A percentile compares a stretch with the other conserved stretches of the same genome.
These are phyloP conservation scores for Ennomos fuscantarius DNA, from an alignment of 2,888 invertebrate species.

Conservation along the genomic window DNA sequence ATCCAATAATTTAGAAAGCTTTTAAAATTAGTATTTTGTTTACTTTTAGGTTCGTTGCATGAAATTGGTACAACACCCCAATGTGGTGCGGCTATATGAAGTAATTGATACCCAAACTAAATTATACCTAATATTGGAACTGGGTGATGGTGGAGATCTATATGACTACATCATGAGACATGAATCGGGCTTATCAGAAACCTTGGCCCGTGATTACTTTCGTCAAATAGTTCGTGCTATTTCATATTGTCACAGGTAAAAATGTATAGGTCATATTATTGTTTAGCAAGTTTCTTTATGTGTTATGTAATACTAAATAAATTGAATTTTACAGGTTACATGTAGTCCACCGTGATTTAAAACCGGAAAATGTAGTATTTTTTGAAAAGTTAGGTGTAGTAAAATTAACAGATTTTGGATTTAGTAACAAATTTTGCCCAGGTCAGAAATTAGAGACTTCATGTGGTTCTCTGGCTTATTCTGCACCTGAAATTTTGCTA, in stretches of 20 bases:
- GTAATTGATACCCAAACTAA: conserved; percentile 99
- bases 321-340: conserved; percentile 77
- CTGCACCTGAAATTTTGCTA: conserved; percentile 98
- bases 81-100: conserved; percentile 99
- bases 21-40: not conserved
- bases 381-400: conserved; percentile 98
- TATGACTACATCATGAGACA: conserved; percentile 99
- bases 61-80: conserved; percentile 99
- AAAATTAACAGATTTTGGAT: conserved; percentile 99
- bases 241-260: conserved; percentile 96
- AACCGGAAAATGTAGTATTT: conserved; percentile 99
- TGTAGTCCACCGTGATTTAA: conserved; percentile 94
- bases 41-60: conserved; percentile 93
- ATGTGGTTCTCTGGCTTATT: conserved; percentile 99
- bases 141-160: conserved; percentile 99
- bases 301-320: not conserved
- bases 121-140: conserved; percentile 97
- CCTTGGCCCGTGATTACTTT: conserved; percentile 96
- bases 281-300: not conserved
- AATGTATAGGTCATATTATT: not conserved
- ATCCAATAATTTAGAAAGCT: too few relatives aligned
- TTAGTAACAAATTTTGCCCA: conserved; percentile 97
- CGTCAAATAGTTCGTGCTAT: conserved; percentile 98
- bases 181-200: conserved; percentile 93
- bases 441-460: conserved; percentile 99